Base-by-base conservation (phyloP, 2,797 vertebrate genomes). In the Falco peregrinus region DNA sequence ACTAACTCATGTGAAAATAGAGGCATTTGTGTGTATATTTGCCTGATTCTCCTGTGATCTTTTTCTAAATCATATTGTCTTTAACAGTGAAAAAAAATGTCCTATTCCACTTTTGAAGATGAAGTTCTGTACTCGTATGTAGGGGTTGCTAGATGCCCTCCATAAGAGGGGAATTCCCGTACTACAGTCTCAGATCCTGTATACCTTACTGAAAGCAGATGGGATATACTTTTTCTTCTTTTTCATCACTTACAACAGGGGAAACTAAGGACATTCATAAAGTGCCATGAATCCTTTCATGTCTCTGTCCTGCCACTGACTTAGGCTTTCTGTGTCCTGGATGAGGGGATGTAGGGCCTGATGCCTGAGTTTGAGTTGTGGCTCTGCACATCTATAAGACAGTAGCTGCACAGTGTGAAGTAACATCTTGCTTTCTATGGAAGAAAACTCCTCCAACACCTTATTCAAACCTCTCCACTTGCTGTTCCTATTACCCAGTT, bases 21-120 rank as follows among this genome's bases (percentile, higher is more conserved):
- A 81, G 19, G 25, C 12, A 26, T 67, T 67, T 67, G 51, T 67
- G n/a, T 0, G 0, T 53, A 61, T 61, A 13, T 8, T 65, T 70
- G 10, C 13, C 43, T 70, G 28, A 39, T 51, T 73, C 13, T 94
- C 13, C 51, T 56, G 16, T 33, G 28, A 10, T 39, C 13, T 65
- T 90, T 71, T 57, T 45, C n/a, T 82, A 65, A 79, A 61, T 29
- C 3, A 0, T 33, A 6, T 33, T 65, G 18, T 59, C 35, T 78
- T 71, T 22, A 47, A 35, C 7, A 29, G 35, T 63, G 39, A 65
- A 75, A 91, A 91, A 91, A 60, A 47, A 60, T 11, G 16, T 51
- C 29, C 28, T 77, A 2, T 83, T 88, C 65, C 39, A 18, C 10
- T 79, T 47, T 48, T 54, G 64, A 54, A 63, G 18, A 21, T 84